Evolutionary conservation across 2,797 vertebrate genomes (phyloP).

Genomic region (Cirrhinus molitorella): DNA sequence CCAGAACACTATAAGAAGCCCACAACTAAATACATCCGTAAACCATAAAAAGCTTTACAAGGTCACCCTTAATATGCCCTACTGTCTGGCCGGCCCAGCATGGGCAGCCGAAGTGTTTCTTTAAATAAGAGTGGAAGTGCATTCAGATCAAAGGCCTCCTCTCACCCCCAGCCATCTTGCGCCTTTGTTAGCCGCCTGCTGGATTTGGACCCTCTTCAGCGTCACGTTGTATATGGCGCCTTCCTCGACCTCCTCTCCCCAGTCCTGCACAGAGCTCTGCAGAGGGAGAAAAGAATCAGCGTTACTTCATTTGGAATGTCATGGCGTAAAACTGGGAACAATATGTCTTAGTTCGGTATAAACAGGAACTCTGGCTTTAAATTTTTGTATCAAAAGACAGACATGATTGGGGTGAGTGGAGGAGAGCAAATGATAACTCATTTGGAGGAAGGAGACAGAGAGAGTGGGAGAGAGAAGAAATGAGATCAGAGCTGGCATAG

Average conservation of each 20-base stretch:
- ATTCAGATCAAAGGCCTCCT: slow-evolving; percentile 34
- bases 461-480: slow-evolving; percentile 5
- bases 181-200: slow-evolving; percentile 96
- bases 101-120: slow-evolving; percentile 19
- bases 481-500: slow-evolving; percentile 57
- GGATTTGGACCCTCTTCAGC: slow-evolving; percentile 93
- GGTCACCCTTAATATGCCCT: slow-evolving; percentile 19
- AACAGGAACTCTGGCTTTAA: slow-evolving; percentile 29
- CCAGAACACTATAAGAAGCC: slow-evolving; percentile 11
- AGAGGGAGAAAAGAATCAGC: slow-evolving; percentile 24
- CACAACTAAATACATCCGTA: slow-evolving; percentile 19
- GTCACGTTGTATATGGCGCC: slow-evolving; percentile 95
- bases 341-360: background rate
- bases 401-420: background rate
- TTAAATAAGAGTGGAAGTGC: slow-evolving; percentile 37
- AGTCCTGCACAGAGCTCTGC: slow-evolving; percentile 94
- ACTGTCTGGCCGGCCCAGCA: slow-evolving; percentile 36
- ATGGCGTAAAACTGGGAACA: background rate
- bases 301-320: slow-evolving; percentile 10
- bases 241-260: slow-evolving; percentile 96
- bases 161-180: slow-evolving; percentile 96
- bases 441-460: slow-evolving; percentile 1
- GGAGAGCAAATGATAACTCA: slow-evolving; percentile 31
- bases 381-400: slow-evolving; percentile 16
- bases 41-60: slow-evolving; percentile 28